Evolutionary conservation across 2,888 invertebrate genomes (phyloP).

Genomic region (Cryptocephalus primarius): DNA sequence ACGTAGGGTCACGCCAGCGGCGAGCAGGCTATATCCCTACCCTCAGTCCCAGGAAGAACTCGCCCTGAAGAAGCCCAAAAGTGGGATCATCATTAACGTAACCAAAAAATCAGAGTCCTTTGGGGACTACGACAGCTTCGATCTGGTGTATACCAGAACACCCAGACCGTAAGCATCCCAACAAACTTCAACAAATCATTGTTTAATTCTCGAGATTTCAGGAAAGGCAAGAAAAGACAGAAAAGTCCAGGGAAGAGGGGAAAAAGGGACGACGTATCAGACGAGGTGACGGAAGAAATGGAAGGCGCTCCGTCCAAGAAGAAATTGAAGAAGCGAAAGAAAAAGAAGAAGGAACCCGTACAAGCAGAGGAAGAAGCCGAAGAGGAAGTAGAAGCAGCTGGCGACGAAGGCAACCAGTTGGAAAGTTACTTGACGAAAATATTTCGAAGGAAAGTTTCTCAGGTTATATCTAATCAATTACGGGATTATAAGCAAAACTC

Average conservation of each 20-base stretch:
- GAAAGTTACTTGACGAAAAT: constrained; percentile 22
- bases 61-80: constrained; percentile 28
- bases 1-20: constrained; percentile 22
- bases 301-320: constrained; percentile 1
- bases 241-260: constrained; percentile 5
- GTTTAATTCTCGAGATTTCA: background rate
- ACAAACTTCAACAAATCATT: background rate
- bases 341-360: background rate
- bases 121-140: constrained; percentile 24
- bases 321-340: constrained; percentile 6
- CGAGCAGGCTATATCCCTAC: constrained; percentile 25
- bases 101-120: constrained; percentile 7
- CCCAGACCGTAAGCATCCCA: constrained; percentile 15
- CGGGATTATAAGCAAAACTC: background rate
- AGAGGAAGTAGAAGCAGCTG: constrained; percentile 14
- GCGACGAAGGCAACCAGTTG: constrained; percentile 9
- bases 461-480: constrained; percentile 14
- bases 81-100: constrained; percentile 32
- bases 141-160: constrained; percentile 21
- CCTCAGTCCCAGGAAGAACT: constrained; percentile 24
- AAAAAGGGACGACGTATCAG: constrained; percentile 3
- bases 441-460: constrained; percentile 26
- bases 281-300: constrained; percentile 1
- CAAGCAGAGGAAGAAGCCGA: constrained; percentile 4
- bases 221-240: constrained; percentile 9